These are phyloP conservation scores for Crotalus tigris DNA, from an alignment of 2,113 vertebrate species.

Conservation along the genomic window DNA sequence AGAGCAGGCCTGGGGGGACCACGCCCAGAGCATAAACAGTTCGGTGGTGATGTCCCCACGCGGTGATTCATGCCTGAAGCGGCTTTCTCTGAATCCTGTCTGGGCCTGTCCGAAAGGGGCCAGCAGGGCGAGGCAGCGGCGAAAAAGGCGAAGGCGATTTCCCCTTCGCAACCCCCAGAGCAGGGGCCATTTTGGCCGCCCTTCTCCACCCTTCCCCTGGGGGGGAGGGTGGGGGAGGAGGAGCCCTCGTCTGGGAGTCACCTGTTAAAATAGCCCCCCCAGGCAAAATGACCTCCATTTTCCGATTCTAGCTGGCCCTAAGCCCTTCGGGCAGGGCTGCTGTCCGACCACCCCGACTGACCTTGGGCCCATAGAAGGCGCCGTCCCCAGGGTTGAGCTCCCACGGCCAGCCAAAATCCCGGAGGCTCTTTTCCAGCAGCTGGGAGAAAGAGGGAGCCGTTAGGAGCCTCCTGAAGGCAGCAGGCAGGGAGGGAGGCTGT, in stretches of 20 bases:
- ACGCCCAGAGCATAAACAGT: not conserved
- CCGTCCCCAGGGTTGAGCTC: conserved; percentile 85
- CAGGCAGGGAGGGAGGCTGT: too few species aligned
- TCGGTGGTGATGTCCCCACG: not conserved
- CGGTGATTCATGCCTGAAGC: not conserved
- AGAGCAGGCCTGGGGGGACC: not conserved
- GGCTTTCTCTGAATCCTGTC: not conserved
- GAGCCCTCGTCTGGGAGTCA: not conserved
- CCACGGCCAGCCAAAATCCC: conserved; percentile 81
- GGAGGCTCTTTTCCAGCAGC: conserved; percentile 82
- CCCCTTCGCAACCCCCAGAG: not conserved
- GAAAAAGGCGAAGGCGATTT: too few species aligned
- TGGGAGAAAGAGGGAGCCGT: conserved; percentile 36
- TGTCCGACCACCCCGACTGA: conserved; percentile 43
- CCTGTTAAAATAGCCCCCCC: not conserved
- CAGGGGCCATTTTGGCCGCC: not conserved
- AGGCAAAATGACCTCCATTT: not conserved
- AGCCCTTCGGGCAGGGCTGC: too few species aligned
- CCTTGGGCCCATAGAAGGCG: conserved; percentile 94
- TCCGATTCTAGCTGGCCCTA: not conserved
- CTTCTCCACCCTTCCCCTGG: not conserved
- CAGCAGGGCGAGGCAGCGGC: not conserved
- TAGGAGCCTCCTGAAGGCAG: not conserved
- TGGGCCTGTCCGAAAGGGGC: not conserved
- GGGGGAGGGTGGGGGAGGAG: not conserved